Base-by-base conservation (phyloP, 2,113 vertebrate species). In the Sceloporus tristichus region DNA sequence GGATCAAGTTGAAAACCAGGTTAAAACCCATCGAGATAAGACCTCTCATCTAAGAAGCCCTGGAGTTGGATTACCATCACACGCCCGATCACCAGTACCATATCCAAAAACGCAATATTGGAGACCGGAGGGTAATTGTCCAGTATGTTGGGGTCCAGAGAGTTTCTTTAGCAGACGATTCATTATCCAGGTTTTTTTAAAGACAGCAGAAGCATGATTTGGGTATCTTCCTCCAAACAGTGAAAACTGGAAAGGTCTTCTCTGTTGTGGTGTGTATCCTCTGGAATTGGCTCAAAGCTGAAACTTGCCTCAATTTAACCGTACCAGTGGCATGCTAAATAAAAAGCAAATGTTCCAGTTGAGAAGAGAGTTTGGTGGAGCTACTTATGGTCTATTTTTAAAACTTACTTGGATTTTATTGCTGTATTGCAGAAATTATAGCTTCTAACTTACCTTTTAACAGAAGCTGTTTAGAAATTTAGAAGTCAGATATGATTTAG, bases 71-170 rank as follows among this genome's bases (percentile, higher is more conserved):
- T 34, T 27, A 1, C 9, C 40, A 9, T 13, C 59, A 34, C 10
- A 23, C 9, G 21, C 40, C 9, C 59, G 1, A n/a, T 16, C 6
- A 65, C 13, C 59, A 18, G 59, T 14, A 62, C 10, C 59, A 9
- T 53, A 42, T 66, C 59, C 59, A 19, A 53, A 53, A 68, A 48
- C 0, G 74, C 38, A 85, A 7, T 21, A 8, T 66, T 77, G 75
- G 85, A 54, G 62, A 79, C 19, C 85, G 11, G 62, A 79, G 11
- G 85, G 85, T 86, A 86, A 86, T 73, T 48, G 56, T 42, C 56
- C 73, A 5, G 19, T 48, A 38, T 16, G 10, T 19, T n/a, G 27
- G 74, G 16, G 18, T 85, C 25, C 29, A n/a, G 29, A 66, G 2
- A 40, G 34, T 21, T 19, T 42, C 38, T 19, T 65, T 27, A 27